Conservation (phyloP, 1,140 invertebrate species). For the Harlomillsia oculata region DNA sequence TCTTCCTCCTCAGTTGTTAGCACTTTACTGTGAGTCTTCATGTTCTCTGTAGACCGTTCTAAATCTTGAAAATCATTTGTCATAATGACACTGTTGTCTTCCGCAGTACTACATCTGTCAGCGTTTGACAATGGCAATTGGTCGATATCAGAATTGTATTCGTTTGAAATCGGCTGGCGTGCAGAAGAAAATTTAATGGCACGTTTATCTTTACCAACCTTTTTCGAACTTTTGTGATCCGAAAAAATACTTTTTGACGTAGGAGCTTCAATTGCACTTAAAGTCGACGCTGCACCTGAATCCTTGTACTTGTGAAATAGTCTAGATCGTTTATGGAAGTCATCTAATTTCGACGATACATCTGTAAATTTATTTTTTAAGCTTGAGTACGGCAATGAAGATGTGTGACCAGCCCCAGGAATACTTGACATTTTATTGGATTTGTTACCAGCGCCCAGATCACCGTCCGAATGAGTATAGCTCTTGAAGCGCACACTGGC, state of each 20-base stretch:
- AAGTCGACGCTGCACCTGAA: not conserved
- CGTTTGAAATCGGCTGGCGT: not conserved
- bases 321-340: not conserved
- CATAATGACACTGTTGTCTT: not conserved
- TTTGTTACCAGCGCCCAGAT: not conserved
- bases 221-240: not conserved
- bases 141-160: not conserved
- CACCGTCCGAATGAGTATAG: constrained; percentile 5
- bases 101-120: not conserved
- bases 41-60: not conserved
- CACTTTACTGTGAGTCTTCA: not conserved
- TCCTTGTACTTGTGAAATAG: constrained; percentile 6
- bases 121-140: not conserved
- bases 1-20: not conserved
- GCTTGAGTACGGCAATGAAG: not conserved
- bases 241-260: not conserved
- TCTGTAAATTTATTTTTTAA: constrained; percentile 4
- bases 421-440: not conserved
- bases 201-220: constrained; percentile 12
- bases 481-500: constrained; percentile 17
- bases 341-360: constrained; percentile 1
- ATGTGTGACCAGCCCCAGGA: constrained; percentile 1
- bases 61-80: not conserved
- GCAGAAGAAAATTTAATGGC: constrained; percentile 15
- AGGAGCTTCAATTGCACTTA: not conserved